Percentiles rank a stretch among this genome's conserved stretches.
Evolutionary conservation across 2,888 invertebrate genomes (phyloP).

Genomic region (Cephus pygmeus): DNA sequence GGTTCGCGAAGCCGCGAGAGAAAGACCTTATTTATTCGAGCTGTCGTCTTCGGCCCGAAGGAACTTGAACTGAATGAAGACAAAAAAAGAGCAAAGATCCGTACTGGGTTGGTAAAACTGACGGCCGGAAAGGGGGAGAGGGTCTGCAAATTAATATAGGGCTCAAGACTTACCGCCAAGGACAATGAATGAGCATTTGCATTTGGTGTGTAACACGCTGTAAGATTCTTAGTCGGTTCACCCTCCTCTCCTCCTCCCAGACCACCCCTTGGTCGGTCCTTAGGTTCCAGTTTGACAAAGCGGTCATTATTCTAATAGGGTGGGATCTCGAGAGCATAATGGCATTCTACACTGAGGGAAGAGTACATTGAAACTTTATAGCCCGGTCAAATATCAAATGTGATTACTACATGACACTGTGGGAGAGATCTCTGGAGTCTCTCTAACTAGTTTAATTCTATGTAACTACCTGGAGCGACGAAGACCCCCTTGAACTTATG

Average conservation of each 20-base stretch:
- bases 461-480: background rate
- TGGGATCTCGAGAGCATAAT: constrained; percentile 31
- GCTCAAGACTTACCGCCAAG: constrained; percentile 26
- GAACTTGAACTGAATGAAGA: background rate
- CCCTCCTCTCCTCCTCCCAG: background rate
- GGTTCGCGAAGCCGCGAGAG: background rate
- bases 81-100: background rate
- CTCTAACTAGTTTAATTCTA: background rate
- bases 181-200: constrained; percentile 27
- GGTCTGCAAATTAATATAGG: constrained; percentile 34
- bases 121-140: background rate
- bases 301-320: constrained; percentile 35
- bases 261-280: constrained; percentile 12
- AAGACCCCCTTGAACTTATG: background rate
- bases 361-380: constrained; percentile 40
- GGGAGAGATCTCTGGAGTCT: background rate
- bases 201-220: constrained; percentile 29
- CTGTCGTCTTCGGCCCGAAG: background rate
- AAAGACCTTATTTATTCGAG: background rate
- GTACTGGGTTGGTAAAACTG: background rate
- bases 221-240: constrained; percentile 24
- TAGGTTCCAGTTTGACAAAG: constrained; percentile 22
- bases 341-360: constrained; percentile 12
- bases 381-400: constrained; percentile 47
- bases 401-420: constrained; percentile 35